A percentile compares a stretch with the other conserved stretches of the same genome.
These are phyloP conservation scores for Hystrix cristata DNA, from an alignment of 2,113 vertebrate genomes.

Conservation along the genomic window DNA sequence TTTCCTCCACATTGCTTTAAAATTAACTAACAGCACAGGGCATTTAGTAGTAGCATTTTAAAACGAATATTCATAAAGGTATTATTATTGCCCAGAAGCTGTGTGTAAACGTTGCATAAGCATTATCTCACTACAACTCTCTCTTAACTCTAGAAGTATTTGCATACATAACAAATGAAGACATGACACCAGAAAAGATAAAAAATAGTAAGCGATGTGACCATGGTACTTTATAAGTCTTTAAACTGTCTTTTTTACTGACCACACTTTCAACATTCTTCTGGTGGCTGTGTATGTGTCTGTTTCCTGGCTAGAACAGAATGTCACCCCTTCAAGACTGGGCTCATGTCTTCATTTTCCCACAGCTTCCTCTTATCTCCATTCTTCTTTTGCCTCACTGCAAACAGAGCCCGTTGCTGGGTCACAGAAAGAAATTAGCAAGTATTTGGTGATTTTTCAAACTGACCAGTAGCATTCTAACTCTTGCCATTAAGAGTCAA, in stretches of 20 bases:
- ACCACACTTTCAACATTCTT: background rate
- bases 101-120: background rate
- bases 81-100: too few relatives aligned
- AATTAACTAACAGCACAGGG: background rate
- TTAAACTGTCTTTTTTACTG: background rate
- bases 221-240: background rate
- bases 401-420: background rate
- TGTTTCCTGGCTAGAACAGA: background rate
- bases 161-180: background rate
- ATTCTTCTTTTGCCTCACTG: background rate
- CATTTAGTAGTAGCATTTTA: too few relatives aligned
- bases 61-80: background rate
- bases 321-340: background rate
- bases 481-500: background rate
- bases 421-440: background rate
- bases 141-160: background rate
- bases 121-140: background rate
- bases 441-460: background rate
- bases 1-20: background rate
- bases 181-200: background rate
- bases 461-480: background rate
- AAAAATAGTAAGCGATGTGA: background rate
- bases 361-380: background rate
- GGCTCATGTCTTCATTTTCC: background rate
- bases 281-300: background rate